Evolutionary conservation across 2,888 invertebrate species (phyloP), one percentile per base, ranked within the genome.

Genomic region (Cryptocephalus primarius): DNA sequence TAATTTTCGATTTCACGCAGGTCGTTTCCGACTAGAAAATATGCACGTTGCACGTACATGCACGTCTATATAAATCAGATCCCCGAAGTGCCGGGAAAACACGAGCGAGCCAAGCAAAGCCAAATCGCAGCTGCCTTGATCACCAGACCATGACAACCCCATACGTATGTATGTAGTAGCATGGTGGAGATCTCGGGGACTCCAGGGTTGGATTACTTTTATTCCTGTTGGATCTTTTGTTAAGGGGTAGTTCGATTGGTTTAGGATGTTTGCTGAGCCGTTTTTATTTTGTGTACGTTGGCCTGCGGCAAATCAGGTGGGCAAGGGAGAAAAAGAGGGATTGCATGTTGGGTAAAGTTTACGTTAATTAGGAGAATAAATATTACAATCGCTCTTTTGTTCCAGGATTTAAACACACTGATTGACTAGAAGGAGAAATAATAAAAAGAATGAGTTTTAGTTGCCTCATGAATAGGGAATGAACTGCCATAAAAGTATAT

Each of bases 101-200:
- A 36, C 36, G 12, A 36, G 42, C 46, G 44, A 48, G 38, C 48
- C 49, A 53, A 55, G 57, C n/a, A 55, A 56, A 51, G 52, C 47
- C 45, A 48, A 51, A 48, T 52, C 57, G 65, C 69, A 70, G 70
- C 70, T 70, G 70, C 65, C 66, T 64, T 64, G 67, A 68, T 68
- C 68, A 67, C 55, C 65, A 66, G 68, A 68, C 65, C 69, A 67
- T 61, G 68, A 67, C 69, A 66, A 68, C 68, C 68, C 67, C 61
- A 58, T 11, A 36, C n/a, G 36, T 36, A n/a, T 48, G 44, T 46
- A 42, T 48, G 44, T 46, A 42, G 42, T 48, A 49, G 50, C 47
- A 51, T 46, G 44, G 55, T 55, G 58, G 60, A 55, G 54, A 53
- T 52, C 51, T 51, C 48, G 51, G 40, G 22, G 22, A 40, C 55